Evolutionary conservation across 2,888 invertebrate genomes (phyloP).

Genomic region (Euclidia mi): DNA sequence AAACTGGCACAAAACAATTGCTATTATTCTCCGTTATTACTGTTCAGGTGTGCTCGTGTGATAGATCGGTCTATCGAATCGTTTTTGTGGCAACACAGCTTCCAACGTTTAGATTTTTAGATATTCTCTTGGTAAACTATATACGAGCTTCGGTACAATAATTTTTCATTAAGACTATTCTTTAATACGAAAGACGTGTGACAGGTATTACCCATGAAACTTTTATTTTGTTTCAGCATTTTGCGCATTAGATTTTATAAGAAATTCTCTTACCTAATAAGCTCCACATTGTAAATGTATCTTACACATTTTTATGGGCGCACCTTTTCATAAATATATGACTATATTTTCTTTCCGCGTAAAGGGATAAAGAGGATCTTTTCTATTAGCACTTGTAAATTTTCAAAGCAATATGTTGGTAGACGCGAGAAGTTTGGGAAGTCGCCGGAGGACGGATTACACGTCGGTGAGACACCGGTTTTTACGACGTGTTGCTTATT

Average conservation of each 20-base stretch:
- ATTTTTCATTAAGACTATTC: constrained; percentile 8
- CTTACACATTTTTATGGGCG: constrained; percentile 36
- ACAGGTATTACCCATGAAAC: neutral
- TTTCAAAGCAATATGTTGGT: constrained; percentile 52
- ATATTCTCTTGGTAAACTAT: constrained; percentile 47
- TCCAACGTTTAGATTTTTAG: constrained; percentile 68
- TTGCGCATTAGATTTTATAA: constrained; percentile 2
- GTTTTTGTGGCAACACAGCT: constrained; percentile 74
- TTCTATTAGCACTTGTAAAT: constrained; percentile 55
- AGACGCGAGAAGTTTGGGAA: constrained; percentile 42
- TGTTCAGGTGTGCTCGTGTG: constrained; percentile 84
- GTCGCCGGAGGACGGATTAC: constrained; percentile 52
- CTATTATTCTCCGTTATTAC: constrained; percentile 86
- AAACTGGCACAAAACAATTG: constrained; percentile 82
- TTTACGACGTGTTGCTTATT: constrained; percentile 72
- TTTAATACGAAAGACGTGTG: constrained; percentile 14
- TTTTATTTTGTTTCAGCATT: neutral
- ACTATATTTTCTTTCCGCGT: constrained; percentile 33
- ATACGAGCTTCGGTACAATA: constrained; percentile 12
- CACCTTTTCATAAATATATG: constrained; percentile 47
- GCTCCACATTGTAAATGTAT: constrained; percentile 24
- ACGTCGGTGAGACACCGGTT: constrained; percentile 61
- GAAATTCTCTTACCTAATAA: constrained; percentile 21
- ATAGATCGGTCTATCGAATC: constrained; percentile 80
- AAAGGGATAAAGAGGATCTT: constrained; percentile 48